Base-by-base conservation (phyloP, 2,113 vertebrate genomes). In the Leucosticte australis region DNA sequence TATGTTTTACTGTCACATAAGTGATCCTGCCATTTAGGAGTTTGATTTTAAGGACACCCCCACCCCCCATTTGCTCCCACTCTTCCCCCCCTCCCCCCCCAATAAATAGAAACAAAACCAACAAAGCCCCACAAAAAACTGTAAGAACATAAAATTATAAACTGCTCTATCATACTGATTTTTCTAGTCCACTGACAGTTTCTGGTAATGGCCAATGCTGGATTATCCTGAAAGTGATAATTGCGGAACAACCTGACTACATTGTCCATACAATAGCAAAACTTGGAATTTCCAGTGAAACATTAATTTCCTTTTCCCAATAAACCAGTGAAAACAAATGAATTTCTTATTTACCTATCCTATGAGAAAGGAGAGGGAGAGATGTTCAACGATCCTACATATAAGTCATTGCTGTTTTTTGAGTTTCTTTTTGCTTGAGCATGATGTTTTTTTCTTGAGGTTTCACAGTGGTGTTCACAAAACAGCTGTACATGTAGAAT, bases 21-120 rank as follows among this genome's bases (percentile, higher is more conserved):
- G 33, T 47, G 12, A 17, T 56, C 16, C 24, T 41, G 26, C 8
- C 46, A 24, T 84, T 42, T 60, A 26, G 22, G 16, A 37, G 6
- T 73, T 83, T 56, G 9, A n/a, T 85, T 67, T 62, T 44, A 68
- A 59, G 24, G 21, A 42, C 41, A 8, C 23, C 11, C 21, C 7
- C 22, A 31, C 5, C 2, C 2, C 13, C 6, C 7, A 20, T 44
- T 53, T 6, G 1, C 7, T 17, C 24, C 11, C 18, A 17, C 17
- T 23, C 15, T 9, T 22, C 5, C 6, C 3, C 9, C 10, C 18
- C 5, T 4, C 6, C 3, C 9, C 10, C 18, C 5, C 13, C 26
- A n/a, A 4, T 14, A 18, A 46, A 56, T 28, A 16, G 5, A 56
- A 20, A 2, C 9, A 28, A 68, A 57, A 13, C 60, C 9, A 65